Conservation (phyloP, 2,113 vertebrate species). For the Catharus bicknelli region DNA sequence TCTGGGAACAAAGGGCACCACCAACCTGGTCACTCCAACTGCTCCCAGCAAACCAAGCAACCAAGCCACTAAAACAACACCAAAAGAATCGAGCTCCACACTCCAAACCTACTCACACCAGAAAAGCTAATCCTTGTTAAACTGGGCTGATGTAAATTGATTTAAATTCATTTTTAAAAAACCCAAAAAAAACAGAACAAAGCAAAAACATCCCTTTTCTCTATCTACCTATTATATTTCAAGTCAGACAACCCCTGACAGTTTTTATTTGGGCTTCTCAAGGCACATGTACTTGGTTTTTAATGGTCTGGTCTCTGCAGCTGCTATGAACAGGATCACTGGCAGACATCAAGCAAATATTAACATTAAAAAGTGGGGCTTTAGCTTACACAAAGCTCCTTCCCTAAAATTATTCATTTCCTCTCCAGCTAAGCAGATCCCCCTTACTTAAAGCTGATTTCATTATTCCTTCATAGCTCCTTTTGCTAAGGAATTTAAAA, state of each 20-base stretch:
- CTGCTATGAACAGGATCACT: neutral
- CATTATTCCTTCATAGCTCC: neutral
- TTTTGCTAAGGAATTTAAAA: neutral
- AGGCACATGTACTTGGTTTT: rapidly evolving
- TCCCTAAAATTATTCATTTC: neutral
- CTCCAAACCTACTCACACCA: neutral
- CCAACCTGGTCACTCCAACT: neutral
- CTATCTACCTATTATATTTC: neutral
- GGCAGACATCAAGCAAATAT: neutral
- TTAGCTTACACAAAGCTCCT: neutral
- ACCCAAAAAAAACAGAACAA: neutral
- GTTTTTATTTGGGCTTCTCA: neutral
- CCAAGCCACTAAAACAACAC: neutral
- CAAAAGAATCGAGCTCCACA: neutral
- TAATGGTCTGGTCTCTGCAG: neutral
- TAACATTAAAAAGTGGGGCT: rapidly evolving
- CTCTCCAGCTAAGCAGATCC: neutral
- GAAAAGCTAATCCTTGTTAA: neutral
- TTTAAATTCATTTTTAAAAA: neutral
- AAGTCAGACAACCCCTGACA: neutral
- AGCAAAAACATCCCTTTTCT: neutral
- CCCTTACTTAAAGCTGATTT: neutral
- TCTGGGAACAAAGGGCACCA: constrained; percentile 67
- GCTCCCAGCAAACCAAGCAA: neutral
- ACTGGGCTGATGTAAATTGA: neutral